A percentile compares a stretch with the other conserved stretches of the same genome.
phyloP scores from a whole-genome alignment of 2,797 vertebrate species.

The Brotogeris chrysoptera region DNA sequence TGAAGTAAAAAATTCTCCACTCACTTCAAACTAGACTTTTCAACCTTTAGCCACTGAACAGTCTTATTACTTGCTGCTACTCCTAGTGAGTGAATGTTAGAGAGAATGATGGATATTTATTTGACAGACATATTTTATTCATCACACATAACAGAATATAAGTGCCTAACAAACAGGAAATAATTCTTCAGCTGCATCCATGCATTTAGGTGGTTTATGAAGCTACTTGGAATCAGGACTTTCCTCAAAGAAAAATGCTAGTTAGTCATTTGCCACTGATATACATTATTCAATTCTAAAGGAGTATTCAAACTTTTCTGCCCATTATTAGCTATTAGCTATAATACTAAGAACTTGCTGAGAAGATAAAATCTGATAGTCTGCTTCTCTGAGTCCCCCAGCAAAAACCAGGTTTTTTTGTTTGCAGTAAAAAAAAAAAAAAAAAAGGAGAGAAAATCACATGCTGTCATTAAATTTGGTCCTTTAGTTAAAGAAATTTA shows the following conservation, averaged over 20 bases:
- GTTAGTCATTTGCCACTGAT: not conserved
- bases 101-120: not conserved
- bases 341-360: not conserved
- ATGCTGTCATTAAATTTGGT: not conserved
- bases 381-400: not conserved
- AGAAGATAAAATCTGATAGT: not conserved
- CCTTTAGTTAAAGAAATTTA: not conserved
- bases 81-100: not conserved
- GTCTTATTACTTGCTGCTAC: not conserved
- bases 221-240: not conserved
- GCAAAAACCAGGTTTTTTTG: accelerated
- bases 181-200: not conserved
- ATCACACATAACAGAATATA: not conserved
- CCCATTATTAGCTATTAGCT: not conserved
- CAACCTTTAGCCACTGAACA: not conserved
- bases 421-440: not conserved
- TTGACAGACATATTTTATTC: constrained; percentile 3
- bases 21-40: not conserved
- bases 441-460: accelerated
- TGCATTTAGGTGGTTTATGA: not conserved
- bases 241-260: not conserved
- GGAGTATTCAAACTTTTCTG: not conserved
- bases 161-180: not conserved
- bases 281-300: not conserved
- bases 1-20: not conserved